Evolutionary conservation across 2,888 invertebrate species (phyloP).

Genomic region (Tupiocoris notatus): DNA sequence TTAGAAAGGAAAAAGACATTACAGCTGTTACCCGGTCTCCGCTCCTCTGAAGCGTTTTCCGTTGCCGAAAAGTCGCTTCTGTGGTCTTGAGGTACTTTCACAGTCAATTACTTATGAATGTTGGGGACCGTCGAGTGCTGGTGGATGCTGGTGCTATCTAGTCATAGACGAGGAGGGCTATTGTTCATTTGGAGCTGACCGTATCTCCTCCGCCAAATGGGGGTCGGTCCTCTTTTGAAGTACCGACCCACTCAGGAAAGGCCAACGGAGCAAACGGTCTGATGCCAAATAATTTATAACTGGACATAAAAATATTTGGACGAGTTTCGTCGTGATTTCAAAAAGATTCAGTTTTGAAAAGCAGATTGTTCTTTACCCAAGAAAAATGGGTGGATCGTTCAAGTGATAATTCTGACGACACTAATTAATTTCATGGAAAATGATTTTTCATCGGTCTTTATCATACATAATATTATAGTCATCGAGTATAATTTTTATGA

Average conservation of each 20-base stretch:
- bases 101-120: neutral
- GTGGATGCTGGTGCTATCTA: neutral
- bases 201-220: conserved; percentile 18
- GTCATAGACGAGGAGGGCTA: neutral
- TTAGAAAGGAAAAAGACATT: neutral
- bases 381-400: no score
- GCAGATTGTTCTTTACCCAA: no score
- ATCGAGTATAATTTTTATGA: no score
- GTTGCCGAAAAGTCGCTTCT: neutral
- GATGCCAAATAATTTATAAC: no score
- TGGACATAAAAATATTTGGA: no score
- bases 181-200: conserved; percentile 35
- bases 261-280: no score
- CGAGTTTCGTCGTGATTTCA: no score
- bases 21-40: neutral
- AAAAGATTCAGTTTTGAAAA: no score
- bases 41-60: neutral
- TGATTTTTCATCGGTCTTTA: no score
- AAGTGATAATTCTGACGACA: no score
- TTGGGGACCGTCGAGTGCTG: neutral
- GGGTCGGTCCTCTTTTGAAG: neutral
- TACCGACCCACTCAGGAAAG: neutral
- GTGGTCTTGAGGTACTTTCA: neutral
- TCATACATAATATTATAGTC: no score
- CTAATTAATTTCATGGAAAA: no score